Conservation (phyloP, 2,888 invertebrate species). For the Drosophila kanekoi region DNA sequence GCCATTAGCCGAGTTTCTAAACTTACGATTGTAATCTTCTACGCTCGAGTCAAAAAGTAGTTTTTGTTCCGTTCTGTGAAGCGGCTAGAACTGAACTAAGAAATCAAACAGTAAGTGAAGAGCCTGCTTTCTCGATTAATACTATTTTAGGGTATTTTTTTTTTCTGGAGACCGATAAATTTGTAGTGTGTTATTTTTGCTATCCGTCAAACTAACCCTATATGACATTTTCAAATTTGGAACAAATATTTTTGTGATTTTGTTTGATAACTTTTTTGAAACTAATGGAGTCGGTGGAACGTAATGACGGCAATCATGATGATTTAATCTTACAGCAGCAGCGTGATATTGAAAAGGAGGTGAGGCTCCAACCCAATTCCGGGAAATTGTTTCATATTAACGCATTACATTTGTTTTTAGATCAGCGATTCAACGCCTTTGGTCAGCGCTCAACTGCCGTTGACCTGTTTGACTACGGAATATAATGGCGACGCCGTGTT, state of each 20-base stretch:
- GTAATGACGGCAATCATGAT: conserved; percentile 83
- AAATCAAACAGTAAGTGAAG: not conserved
- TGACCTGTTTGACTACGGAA: conserved; percentile 92
- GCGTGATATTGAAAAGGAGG: conserved; percentile 97
- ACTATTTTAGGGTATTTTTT: not conserved
- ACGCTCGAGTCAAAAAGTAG: not conserved
- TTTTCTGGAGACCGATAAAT: not conserved
- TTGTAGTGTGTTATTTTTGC: not conserved
- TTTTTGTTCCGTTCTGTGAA: not conserved
- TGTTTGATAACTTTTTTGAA: not conserved
- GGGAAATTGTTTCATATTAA: not conserved
- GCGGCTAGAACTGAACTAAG: not conserved
- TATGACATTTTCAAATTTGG: conserved; percentile 9
- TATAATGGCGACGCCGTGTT: conserved; percentile 94
- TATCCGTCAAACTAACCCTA: conserved; percentile 13
- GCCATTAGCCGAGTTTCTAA: not conserved
- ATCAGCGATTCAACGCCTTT: conserved; percentile 93
- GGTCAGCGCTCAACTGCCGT: conserved; percentile 91
- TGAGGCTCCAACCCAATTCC: conserved; percentile 77
- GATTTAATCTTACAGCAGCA: conserved; percentile 97
- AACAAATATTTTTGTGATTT: conserved; percentile 25
- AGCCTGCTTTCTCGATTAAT: not conserved
- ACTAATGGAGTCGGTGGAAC: conserved; percentile 73
- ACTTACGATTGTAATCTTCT: not conserved
- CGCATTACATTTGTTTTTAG: conserved; percentile 86